phyloP scores from a whole-genome alignment of 1,140 invertebrate genomes.

The Drosophila kanapiae region DNA sequence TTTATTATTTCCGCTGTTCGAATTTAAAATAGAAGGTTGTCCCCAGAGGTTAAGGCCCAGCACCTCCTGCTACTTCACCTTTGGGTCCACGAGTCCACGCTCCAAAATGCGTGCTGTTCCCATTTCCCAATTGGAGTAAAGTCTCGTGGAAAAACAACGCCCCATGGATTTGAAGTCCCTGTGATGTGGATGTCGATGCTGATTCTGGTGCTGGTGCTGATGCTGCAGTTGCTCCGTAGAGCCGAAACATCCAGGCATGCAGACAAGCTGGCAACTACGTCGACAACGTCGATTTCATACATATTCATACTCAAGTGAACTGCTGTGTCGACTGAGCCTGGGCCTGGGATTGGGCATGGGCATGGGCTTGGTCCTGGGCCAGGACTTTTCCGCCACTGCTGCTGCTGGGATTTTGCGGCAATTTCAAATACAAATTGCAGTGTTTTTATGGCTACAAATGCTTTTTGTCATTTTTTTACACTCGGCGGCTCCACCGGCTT shows the following conservation, averaged over 20 bases:
- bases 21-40: neutral
- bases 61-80: conserved; percentile 22
- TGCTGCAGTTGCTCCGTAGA: neutral
- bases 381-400: conserved; percentile 42
- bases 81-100: conserved; percentile 26
- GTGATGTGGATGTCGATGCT: conserved; percentile 14
- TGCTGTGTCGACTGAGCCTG: conserved; percentile 47
- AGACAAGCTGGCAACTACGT: conserved; percentile 28
- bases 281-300: conserved; percentile 70
- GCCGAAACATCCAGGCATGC: neutral
- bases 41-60: conserved; percentile 17
- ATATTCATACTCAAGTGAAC: conserved; percentile 70
- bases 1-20: neutral
- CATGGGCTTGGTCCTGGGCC: conserved; percentile 14
- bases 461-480: conserved; percentile 66
- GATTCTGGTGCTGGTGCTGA: conserved; percentile 1
- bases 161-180: conserved; percentile 63
- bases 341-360: conserved; percentile 18
- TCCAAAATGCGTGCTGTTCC: conserved; percentile 40
- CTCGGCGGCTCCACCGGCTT: conserved; percentile 13
- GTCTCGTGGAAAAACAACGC: conserved; percentile 63
- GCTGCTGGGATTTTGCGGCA: conserved; percentile 81
- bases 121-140: conserved; percentile 41
- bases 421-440: conserved; percentile 83
- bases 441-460: conserved; percentile 83